phyloP scores from a whole-genome alignment of 2,113 vertebrate genomes.

The Barbus barbus region DNA sequence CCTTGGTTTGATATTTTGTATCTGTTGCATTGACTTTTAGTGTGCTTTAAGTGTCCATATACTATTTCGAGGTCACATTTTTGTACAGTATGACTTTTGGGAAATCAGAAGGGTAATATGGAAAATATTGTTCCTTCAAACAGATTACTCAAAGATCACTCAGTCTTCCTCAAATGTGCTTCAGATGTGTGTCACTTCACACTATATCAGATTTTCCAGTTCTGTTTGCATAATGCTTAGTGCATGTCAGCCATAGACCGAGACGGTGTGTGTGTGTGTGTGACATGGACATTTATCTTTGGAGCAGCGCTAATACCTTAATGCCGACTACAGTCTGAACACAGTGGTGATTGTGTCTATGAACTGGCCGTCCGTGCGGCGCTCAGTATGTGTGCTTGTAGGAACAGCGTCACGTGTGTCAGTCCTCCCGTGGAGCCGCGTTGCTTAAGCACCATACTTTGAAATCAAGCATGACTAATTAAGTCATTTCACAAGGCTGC shows the following conservation, averaged over 20 bases:
- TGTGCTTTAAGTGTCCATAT: neutral
- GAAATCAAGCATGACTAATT: slow-evolving; percentile 80
- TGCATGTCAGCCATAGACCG: slow-evolving; percentile 18
- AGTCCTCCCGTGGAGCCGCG: slow-evolving; percentile 73
- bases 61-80: neutral
- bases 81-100: neutral
- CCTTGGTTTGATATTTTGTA: neutral
- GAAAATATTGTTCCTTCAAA: slow-evolving; percentile 24
- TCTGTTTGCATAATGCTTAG: slow-evolving; percentile 19
- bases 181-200: slow-evolving; percentile 28
- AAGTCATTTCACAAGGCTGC: slow-evolving; percentile 74
- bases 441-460: slow-evolving; percentile 77
- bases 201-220: slow-evolving; percentile 30
- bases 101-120: neutral
- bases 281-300: slow-evolving; percentile 78
- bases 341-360: slow-evolving; percentile 63
- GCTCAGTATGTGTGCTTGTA: slow-evolving; percentile 63
- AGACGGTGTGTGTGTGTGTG: neutral
- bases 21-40: neutral
- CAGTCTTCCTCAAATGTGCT: slow-evolving; percentile 27
- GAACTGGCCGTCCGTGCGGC: slow-evolving; percentile 55
- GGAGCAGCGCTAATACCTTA: slow-evolving; percentile 69
- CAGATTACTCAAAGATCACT: slow-evolving; percentile 23
- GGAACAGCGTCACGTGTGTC: slow-evolving; percentile 67
- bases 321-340: slow-evolving; percentile 63